Percentiles rank a stretch among this genome's conserved stretches.
These are phyloP conservation scores for Schizothorax lantsangensis DNA, from an alignment of 2,797 vertebrate species.

Conservation along the genomic window DNA sequence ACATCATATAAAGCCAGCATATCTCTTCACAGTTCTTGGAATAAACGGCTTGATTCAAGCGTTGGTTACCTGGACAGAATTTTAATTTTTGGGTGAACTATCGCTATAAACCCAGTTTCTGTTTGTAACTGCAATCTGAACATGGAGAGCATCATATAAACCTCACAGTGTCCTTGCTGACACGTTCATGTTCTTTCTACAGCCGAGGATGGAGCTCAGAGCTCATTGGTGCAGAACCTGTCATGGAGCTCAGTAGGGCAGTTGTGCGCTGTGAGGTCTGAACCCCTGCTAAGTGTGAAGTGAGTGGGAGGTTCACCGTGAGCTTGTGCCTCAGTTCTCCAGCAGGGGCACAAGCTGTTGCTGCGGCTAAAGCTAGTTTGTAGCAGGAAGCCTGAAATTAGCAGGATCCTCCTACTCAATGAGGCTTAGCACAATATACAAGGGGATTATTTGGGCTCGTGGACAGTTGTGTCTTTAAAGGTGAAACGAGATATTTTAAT, in stretches of 20 bases:
- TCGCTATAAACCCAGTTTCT: neutral
- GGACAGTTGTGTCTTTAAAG: neutral
- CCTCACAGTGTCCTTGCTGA: slow-evolving; percentile 34
- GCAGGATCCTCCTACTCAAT: slow-evolving; percentile 26
- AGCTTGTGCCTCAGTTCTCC: slow-evolving; percentile 54
- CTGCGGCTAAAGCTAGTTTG: slow-evolving; percentile 48
- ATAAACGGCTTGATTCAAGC: neutral
- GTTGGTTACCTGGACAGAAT: neutral
- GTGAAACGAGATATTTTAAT: neutral
- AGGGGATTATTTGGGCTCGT: neutral
- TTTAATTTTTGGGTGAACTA: neutral
- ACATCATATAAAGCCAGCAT: neutral
- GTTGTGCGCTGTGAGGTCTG: slow-evolving; percentile 55
- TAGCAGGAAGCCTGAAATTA: slow-evolving; percentile 37
- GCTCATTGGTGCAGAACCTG: slow-evolving; percentile 38
- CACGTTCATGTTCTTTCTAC: slow-evolving; percentile 31
- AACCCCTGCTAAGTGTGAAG: slow-evolving; percentile 61
- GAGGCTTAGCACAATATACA: slow-evolving; percentile 2
- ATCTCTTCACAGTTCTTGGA: neutral
- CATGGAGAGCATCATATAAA: neutral
- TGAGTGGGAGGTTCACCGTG: slow-evolving; percentile 54
- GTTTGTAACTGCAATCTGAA: neutral
- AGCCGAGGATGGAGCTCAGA: slow-evolving; percentile 43
- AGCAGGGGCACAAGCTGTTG: slow-evolving; percentile 63
- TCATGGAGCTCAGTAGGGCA: slow-evolving; percentile 43